Evolutionary conservation across 1,140 invertebrate species (phyloP).

Genomic region (Drosophila tropicalis): DNA sequence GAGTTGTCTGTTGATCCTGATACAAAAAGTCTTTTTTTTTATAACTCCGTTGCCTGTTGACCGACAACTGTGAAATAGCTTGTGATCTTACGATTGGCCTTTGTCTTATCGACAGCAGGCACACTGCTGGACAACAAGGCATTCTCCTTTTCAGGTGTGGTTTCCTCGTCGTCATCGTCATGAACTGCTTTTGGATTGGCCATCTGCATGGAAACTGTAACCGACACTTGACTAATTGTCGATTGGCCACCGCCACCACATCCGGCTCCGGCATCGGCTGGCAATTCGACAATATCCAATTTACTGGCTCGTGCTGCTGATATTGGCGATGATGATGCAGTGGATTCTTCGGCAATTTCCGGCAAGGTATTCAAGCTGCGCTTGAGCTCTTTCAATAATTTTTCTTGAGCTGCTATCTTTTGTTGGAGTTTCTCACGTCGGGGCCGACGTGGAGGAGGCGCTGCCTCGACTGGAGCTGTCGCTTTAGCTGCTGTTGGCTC

Average conservation of each 20-base stretch:
- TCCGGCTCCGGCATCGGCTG: slow-evolving; percentile 65
- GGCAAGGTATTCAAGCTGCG: slow-evolving; percentile 46
- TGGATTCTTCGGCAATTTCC: slow-evolving; percentile 54
- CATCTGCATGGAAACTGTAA: slow-evolving; percentile 77
- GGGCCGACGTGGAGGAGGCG: slow-evolving; percentile 37
- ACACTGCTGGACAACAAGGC: slow-evolving; percentile 47
- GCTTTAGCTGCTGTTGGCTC: slow-evolving; percentile 12
- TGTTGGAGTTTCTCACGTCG: slow-evolving; percentile 62
- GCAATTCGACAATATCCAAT: slow-evolving; percentile 23
- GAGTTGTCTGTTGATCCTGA: slow-evolving; percentile 17
- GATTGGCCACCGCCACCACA: slow-evolving; percentile 13
- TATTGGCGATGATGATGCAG: background rate
- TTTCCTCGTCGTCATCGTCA: slow-evolving; percentile 46
- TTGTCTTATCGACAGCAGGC: slow-evolving; percentile 48
- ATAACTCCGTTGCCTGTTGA: slow-evolving; percentile 68
- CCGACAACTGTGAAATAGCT: slow-evolving; percentile 79
- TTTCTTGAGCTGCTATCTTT: slow-evolving; percentile 67
- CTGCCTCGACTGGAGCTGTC: slow-evolving; percentile 20
- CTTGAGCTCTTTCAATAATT: slow-evolving; percentile 53
- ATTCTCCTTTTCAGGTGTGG: slow-evolving; percentile 70
- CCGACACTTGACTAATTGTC: slow-evolving; percentile 59
- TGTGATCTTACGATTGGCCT: slow-evolving; percentile 70
- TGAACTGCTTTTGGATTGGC: slow-evolving; percentile 30
- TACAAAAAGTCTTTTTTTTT: slow-evolving; percentile 73
- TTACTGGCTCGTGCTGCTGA: background rate